Base-by-base conservation (phyloP, 2,797 vertebrate genomes). In the Parauchenoglanis ngamensis region DNA sequence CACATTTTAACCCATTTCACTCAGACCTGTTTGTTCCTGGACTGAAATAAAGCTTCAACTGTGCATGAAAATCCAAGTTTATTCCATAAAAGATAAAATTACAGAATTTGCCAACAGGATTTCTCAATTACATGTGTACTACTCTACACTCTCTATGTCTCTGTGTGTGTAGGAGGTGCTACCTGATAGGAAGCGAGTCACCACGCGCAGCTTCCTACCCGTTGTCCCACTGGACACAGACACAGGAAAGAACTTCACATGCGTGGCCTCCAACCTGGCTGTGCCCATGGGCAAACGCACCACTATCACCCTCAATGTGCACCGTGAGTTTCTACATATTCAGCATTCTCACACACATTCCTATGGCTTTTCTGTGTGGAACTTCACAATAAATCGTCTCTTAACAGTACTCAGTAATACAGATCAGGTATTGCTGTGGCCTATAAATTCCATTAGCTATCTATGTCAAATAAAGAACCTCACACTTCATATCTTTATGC, bases 121-220 rank as follows among this genome's bases (percentile, higher is more conserved):
- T 79, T 79, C 31, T 59, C 21, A 79, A 67, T 80, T 0, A 35
- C 12, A n/a, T 44, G 31, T 61, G 28, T 35, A 23, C 8, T 78
- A 1, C 31, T 59, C 19, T 57, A 21, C 7, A 3, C 19, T 75
- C 72, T 72, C 44, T 46, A 21, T 25, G 7, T 46, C 40, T 75
- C 23, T n/a, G 23, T 49, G 3, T 78, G 31, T 68, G 6, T 92
- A 99, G 98, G 97, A 97, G 83, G 92, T 98, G 90, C 92, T 99
- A 87, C 88, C 95, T 0, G 98, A 98, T 0, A 96, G 97, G 82
- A 99, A 99, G 92, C 90, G 97, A n/a, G 97, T 97, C 93, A 98
- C 96, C 11, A 98, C 97, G 0, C 92, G 94, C 0, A 99, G 98
- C 93, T 96, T 92, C 76, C 92, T 99, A 56, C 95, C 97, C n/a